Evolutionary conservation across 1,140 invertebrate genomes (phyloP).

Genomic region (Dendrolimus kikuchii): DNA sequence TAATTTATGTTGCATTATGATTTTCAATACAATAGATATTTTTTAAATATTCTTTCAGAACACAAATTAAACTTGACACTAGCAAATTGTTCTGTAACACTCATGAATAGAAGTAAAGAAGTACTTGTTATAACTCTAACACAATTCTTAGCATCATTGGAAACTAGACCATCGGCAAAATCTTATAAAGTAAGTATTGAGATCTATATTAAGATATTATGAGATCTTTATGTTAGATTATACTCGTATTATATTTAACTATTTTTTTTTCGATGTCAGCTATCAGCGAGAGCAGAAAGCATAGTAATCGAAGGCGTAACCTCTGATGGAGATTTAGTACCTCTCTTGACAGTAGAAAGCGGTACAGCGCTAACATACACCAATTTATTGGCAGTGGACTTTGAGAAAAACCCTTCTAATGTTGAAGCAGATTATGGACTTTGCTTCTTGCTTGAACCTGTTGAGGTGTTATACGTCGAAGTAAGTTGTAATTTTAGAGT

Average conservation of each 20-base stretch:
- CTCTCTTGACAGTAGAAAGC: slow-evolving; percentile 80
- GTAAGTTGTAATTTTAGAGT: slow-evolving; percentile 59
- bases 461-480: slow-evolving; percentile 87
- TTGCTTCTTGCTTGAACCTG: slow-evolving; percentile 78
- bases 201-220: too few relatives aligned
- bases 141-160: slow-evolving; percentile 81
- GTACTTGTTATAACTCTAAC: slow-evolving; percentile 82
- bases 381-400: slow-evolving; percentile 83
- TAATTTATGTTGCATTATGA: too few relatives aligned
- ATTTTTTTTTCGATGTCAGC: slow-evolving; percentile 20
- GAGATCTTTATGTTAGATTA: too few relatives aligned
- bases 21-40: slow-evolving; percentile 5
- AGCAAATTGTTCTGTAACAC: slow-evolving; percentile 80
- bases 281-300: slow-evolving; percentile 83
- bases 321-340: slow-evolving; percentile 81
- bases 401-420: slow-evolving; percentile 81
- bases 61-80: slow-evolving; percentile 87
- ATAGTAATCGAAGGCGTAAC: slow-evolving; percentile 85
- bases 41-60: slow-evolving; percentile 71
- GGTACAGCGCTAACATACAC: slow-evolving; percentile 74
- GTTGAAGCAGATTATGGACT: slow-evolving; percentile 81
- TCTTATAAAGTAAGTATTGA: slow-evolving; percentile 74
- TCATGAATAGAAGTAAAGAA: slow-evolving; percentile 81
- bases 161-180: slow-evolving; percentile 80
- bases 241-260: too few relatives aligned